These are phyloP conservation scores for Volucella bombylans DNA, from an alignment of 2,888 invertebrate species.

Conservation along the genomic window DNA sequence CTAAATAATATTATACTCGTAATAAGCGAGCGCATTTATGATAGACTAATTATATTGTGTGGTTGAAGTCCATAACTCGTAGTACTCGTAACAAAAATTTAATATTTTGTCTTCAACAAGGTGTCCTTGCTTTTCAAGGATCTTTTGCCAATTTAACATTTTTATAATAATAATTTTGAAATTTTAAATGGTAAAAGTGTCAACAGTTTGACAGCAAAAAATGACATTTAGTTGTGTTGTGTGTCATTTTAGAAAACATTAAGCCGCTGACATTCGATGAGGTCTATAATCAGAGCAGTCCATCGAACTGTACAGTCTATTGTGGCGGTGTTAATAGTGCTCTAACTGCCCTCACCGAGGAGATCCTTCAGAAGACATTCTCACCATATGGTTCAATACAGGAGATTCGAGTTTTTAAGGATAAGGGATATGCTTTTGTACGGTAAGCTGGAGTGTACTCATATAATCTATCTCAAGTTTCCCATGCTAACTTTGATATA, in stretches of 20 bases:
- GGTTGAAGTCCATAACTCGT: slow-evolving; percentile 15
- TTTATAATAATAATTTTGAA: background rate
- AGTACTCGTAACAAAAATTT: slow-evolving; percentile 9
- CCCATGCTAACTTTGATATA: slow-evolving; percentile 60
- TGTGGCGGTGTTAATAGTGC: slow-evolving; percentile 91
- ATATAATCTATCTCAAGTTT: slow-evolving; percentile 30
- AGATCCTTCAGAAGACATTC: slow-evolving; percentile 98
- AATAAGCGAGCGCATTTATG: background rate
- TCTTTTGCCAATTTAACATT: background rate
- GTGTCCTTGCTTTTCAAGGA: background rate
- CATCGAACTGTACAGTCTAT: slow-evolving; percentile 99
- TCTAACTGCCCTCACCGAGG: slow-evolving; percentile 95
- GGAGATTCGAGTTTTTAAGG: slow-evolving; percentile 99
- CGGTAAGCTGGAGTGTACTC: slow-evolving; percentile 84
- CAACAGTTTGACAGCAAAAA: slow-evolving; percentile 11
- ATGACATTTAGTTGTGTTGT: slow-evolving; percentile 19
- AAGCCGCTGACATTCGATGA: slow-evolving; percentile 98
- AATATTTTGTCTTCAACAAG: background rate
- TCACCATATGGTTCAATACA: slow-evolving; percentile 97
- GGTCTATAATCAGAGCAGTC: slow-evolving; percentile 98
- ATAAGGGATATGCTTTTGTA: slow-evolving; percentile 99
- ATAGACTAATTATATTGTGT: slow-evolving; percentile 47
- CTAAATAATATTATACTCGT: too few species aligned
- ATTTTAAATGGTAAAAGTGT: background rate
- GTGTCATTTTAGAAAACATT: slow-evolving; percentile 88